Evolutionary conservation across 1,140 invertebrate species (phyloP), one percentile per base, ranked within the genome.

Genomic region (Drosophila lacteicornis): DNA sequence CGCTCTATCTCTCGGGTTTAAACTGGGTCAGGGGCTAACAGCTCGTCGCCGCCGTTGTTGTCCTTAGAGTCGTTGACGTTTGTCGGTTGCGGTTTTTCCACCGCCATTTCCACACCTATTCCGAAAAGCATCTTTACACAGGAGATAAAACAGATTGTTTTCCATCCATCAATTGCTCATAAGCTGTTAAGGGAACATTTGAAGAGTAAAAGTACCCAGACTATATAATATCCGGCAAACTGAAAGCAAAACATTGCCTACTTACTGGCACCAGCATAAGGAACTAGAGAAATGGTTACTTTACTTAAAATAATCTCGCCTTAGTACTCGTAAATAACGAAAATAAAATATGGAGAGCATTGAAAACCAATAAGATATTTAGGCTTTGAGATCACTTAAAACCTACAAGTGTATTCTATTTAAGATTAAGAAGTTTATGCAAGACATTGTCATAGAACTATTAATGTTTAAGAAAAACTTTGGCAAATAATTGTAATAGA

Each of bases 1-100:
- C 38, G 49, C 55, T 68, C 56, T 50, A 71, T 73, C 69, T 73
- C 55, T 73, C 55, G 43, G 27, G 15, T 43, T 69, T 82, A 70
- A 88, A 90, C 84, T 88, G 81, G 84, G 84, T 88, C 84, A 88
- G 84, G 84, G 84, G 79, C 78, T 66, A 73, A 74, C 53, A 79
- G 57, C 75, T 79, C 81, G 79, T 49, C 51, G 60, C 50, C 46
- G 75, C 63, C 46, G 74, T 70, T 61, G 65, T 79, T 68, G 61
- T 79, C 70, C 63, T 75, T 67, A 65, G 62, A 69, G 61, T 79
- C 67, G 66, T 80, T 78, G 80, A 82, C 80, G 75, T 79, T 81
- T 82, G 61, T 75, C 77, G 63, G 55, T 67, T 58, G 68, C 58
- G 73, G 55, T 75, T 73, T 70, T 70, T 56, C 45, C 68, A 53